Evolutionary conservation across 1,140 invertebrate species (phyloP).

Genomic region (Aphis craccivora): DNA sequence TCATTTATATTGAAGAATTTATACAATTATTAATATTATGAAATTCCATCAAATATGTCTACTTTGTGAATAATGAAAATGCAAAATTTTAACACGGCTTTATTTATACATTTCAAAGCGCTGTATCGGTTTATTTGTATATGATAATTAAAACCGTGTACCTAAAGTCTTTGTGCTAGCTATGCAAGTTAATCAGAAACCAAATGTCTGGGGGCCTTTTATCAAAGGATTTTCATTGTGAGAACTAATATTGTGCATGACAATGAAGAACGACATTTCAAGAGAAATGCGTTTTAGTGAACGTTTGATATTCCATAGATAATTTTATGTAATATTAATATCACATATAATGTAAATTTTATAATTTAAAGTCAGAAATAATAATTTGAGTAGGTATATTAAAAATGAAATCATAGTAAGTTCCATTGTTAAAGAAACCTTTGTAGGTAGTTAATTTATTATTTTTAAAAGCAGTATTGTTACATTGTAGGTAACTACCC

Average conservation of each 20-base stretch:
- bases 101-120: not conserved
- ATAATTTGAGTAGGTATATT: not conserved
- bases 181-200: constrained; percentile 36
- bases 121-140: constrained; percentile 9
- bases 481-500: no score
- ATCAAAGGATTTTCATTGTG: constrained; percentile 42
- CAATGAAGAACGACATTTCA: not conserved
- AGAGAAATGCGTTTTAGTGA: not conserved
- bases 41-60: not conserved
- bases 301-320: not conserved
- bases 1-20: not conserved
- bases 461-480: not conserved
- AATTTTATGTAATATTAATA: not conserved
- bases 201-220: constrained; percentile 19
- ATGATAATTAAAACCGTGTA: constrained; percentile 41
- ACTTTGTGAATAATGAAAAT: not conserved
- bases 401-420: not conserved
- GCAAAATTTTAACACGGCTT: not conserved
- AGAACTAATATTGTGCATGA: constrained; percentile 26
- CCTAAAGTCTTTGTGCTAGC: not conserved
- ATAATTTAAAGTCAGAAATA: not conserved
- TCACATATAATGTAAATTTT: not conserved
- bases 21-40: not conserved
- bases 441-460: constrained; percentile 9
- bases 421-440: not conserved